Base-by-base conservation (phyloP, 1,140 invertebrate genomes). In the Lutraria rhynchaena region DNA sequence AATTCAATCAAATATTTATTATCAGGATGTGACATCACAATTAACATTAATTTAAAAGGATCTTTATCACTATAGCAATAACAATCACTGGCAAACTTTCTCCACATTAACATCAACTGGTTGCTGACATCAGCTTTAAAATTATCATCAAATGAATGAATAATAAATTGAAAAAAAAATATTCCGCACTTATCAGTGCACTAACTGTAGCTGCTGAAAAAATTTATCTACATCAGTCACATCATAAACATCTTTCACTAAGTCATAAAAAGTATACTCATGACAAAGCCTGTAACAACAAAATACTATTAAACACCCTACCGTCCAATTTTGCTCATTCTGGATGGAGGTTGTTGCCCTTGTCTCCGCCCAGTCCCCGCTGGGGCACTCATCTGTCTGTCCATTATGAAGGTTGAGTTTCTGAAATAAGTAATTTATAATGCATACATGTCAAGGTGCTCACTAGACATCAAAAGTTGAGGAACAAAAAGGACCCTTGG, bases 331-430 rank as follows among this genome's bases (percentile, higher is more conserved):
- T 41, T 80, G 46, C 76, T 61, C 76, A 80, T 80, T 57, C 31
- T 69, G 7, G 65, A 70, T 19, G 35, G 24, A 22, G 60, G 75
- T 49, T 80, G 61, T 41, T 58, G 71, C 19, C 55, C 24, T 11
- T 33, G 49, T 4, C 29, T 58, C 31, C 75, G 33, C 1, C 76
- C 76, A 37, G 65, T 60, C n/a, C 63, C 61, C 0, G 76, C 76
- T 33, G 76, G 76, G 65, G 76, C 76, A 80, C 76, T 80, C 53
- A 80, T 67, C 53, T 80, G 76, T 44, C 76, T 29, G 24, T 80
- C 65, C 76, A 80, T 80, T 1, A 19, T 27, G 1, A 35, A 33
- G 13, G 4, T 61, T n/a, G 5, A 33, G 19, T 17, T 61, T 27
- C 31, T 61, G 29, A 61, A 61, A 61, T 7, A 41, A n/a, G n/a